phyloP scores from a whole-genome alignment of 2,888 invertebrate species.

The Galerucella calmariensis region DNA sequence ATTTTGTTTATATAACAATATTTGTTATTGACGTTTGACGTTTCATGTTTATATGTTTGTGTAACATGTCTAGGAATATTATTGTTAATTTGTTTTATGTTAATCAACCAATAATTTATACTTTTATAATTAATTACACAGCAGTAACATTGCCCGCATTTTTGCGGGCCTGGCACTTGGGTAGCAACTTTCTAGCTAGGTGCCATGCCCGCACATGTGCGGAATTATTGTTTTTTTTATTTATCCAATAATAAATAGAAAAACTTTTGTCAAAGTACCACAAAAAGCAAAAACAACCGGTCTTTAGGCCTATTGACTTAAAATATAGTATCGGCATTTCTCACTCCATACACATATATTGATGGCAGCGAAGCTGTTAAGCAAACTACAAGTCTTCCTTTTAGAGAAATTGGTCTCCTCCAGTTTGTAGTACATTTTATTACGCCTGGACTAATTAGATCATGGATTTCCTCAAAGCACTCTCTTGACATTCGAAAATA shows the following conservation, averaged over 20 bases:
- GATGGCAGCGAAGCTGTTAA: constrained; percentile 7
- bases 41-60: constrained; percentile 10
- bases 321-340: constrained; percentile 11
- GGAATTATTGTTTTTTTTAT: too few relatives aligned
- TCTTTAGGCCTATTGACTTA: constrained; percentile 8
- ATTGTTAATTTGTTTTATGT: constrained; percentile 2
- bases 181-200: constrained; percentile 4
- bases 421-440: too few relatives aligned
- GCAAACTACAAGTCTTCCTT: too few relatives aligned
- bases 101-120: constrained; percentile 7
- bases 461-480: too few relatives aligned
- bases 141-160: constrained; percentile 10
- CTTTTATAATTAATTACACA: constrained; percentile 13
- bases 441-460: too few relatives aligned
- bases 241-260: background rate
- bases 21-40: constrained; percentile 5
- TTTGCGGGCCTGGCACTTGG: constrained; percentile 1
- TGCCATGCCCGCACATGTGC: background rate
- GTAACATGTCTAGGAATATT: constrained; percentile 13
- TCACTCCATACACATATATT: constrained; percentile 14
- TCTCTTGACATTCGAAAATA: too few relatives aligned
- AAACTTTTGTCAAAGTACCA: constrained; percentile 6
- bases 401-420: too few relatives aligned
- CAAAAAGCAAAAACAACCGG: constrained; percentile 9
- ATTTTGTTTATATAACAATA: constrained; percentile 4